Evolutionary conservation across 1,140 invertebrate species (phyloP).

Genomic region (Alviniconcha marisindica): DNA sequence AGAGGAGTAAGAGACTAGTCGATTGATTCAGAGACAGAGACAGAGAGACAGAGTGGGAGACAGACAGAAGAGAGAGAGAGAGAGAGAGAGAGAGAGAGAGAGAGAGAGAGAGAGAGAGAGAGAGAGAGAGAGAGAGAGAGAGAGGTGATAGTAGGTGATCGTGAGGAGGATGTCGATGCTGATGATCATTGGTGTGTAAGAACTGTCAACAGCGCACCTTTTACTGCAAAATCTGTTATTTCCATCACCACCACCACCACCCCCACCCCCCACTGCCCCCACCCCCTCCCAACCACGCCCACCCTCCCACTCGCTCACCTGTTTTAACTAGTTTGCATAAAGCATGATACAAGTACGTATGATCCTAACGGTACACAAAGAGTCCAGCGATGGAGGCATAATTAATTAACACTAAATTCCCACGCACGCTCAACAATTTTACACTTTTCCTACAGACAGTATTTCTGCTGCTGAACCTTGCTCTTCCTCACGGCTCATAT

Average conservation of each 20-base stretch:
- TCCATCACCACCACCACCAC: not conserved
- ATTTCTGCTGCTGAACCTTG: too few species aligned
- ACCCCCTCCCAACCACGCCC: too few species aligned
- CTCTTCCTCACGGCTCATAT: too few species aligned
- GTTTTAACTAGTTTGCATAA: too few species aligned
- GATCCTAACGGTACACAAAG: too few species aligned
- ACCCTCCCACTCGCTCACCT: too few species aligned
- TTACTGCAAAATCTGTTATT: not conserved
- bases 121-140: not conserved
- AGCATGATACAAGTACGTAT: too few species aligned
- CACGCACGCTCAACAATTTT: too few species aligned
- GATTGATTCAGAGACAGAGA: not conserved
- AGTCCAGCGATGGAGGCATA: too few species aligned
- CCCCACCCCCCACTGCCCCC: too few species aligned
- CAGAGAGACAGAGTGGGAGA: not conserved
- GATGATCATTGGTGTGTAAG: not conserved
- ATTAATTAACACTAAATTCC: too few species aligned
- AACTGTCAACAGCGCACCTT: not conserved
- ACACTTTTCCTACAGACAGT: too few species aligned
- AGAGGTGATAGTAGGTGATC: not conserved
- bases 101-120: slow-evolving; percentile 1
- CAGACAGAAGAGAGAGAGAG: not conserved
- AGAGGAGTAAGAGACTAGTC: not conserved
- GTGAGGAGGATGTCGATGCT: not conserved
- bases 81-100: not conserved